Evolutionary conservation across 2,888 invertebrate species (phyloP), one percentile per base, ranked within the genome.

Genomic region (Acleris laterana): DNA sequence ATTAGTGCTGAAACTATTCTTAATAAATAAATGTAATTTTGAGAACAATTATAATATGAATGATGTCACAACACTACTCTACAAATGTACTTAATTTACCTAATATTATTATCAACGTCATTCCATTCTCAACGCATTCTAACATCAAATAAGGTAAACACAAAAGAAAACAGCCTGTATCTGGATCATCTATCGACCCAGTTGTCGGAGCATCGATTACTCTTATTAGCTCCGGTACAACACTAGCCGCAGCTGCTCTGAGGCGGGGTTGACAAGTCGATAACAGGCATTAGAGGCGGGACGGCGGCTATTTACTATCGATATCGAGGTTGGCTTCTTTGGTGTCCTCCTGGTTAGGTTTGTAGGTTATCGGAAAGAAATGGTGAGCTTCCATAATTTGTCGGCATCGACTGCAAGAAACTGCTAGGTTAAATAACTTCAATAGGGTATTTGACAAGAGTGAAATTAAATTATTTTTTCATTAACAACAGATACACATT

Each of bases 131-230:
- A 32, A 38, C 13, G 13, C 38, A 38, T 13, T 38, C 13, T 38
- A 38, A 38, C 38, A 32, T 32, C 28, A 62, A 59, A 62, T 53
- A 53, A 11, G n/a, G 48, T 46, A 19, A 28, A 44, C 38, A 38
- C 38, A 38, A 38, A 38, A 38, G 38, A 38, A 38, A 38, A 38
- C 13, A 19, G 20, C 13, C 22, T 20, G 17, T 20, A 50, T 71
- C 70, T 59, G 62, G 56, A 72, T 70, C 77, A 73, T 78, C 82
- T 75, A 78, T 74, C 82, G 82, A 76, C 81, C 82, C 74, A 75
- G 72, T 74, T 80, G 80, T 80, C 78, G 76, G 72, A 63, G 62
- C 77, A 78, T 80, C 77, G 82, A 83, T 83, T 79, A 79, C 81
- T 74, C 78, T 75, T 78, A 83, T 82, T 82, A 82, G 65, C 74